Evolutionary conservation across 2,113 vertebrate species (phyloP).

Genomic region (human): DNA sequence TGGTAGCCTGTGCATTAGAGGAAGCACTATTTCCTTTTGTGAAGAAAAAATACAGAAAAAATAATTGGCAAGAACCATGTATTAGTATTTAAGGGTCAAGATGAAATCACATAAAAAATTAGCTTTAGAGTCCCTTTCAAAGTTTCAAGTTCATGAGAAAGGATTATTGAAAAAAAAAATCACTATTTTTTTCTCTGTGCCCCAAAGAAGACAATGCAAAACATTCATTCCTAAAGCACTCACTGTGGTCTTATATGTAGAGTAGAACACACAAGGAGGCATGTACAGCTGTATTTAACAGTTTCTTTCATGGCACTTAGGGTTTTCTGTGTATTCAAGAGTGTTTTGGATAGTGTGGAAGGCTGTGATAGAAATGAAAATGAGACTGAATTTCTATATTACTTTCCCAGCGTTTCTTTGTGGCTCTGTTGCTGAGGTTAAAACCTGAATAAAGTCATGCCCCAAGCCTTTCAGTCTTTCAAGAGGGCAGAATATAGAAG

Average conservation of each 20-base stretch:
- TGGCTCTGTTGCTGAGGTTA: neutral
- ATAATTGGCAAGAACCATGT: neutral
- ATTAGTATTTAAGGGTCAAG: neutral
- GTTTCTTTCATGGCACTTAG: neutral
- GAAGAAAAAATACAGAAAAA: neutral
- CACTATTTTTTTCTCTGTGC: neutral
- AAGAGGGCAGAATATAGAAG: neutral
- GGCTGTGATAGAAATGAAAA: neutral
- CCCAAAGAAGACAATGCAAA: neutral
- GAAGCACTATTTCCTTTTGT: neutral
- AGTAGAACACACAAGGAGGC: neutral
- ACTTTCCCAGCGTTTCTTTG: neutral
- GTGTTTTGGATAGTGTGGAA: neutral
- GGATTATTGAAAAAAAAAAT: neutral
- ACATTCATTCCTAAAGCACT: neutral
- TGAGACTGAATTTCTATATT: neutral
- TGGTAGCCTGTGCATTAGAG: neutral
- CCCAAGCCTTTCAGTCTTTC: neutral
- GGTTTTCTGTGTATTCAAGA: neutral
- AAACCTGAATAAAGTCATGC: neutral
- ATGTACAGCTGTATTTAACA: neutral
- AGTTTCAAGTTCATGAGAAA: neutral
- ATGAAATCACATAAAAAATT: neutral
- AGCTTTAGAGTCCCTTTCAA: constrained; percentile 11
- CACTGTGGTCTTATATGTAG: neutral